Conservation (phyloP, 1,140 invertebrate species). For the Aporrectodea caliginosa region DNA sequence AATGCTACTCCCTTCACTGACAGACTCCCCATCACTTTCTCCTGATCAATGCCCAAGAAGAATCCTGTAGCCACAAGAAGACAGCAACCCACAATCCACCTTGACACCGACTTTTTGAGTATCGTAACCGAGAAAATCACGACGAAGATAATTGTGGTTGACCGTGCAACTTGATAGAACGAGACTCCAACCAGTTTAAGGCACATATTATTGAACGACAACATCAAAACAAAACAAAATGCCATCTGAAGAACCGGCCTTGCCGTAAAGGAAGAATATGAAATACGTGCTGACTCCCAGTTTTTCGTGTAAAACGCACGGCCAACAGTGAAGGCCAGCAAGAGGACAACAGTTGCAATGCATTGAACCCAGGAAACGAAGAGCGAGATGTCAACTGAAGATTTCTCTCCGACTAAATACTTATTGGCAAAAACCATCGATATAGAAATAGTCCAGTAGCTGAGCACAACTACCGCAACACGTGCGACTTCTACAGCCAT, state of each 20-base stretch:
- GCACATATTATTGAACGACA: slow-evolving; percentile 53
- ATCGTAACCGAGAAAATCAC: slow-evolving; percentile 46
- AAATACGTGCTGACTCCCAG: background rate
- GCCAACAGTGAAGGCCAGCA: slow-evolving; percentile 11
- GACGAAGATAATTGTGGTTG: slow-evolving; percentile 52
- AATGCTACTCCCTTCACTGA: slow-evolving; percentile 48
- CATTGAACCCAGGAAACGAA: slow-evolving; percentile 51
- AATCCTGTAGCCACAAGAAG: slow-evolving; percentile 47
- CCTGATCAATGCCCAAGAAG: slow-evolving; percentile 50
- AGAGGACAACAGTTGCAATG: slow-evolving; percentile 32
- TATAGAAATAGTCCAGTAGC: slow-evolving; percentile 52
- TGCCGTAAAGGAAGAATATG: background rate
- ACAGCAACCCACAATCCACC: slow-evolving; percentile 43
- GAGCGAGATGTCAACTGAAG: slow-evolving; percentile 43
- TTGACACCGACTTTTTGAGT: slow-evolving; percentile 40
- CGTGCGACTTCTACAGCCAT: slow-evolving; percentile 17
- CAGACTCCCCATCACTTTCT: slow-evolving; percentile 45
- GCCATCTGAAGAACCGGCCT: slow-evolving; percentile 45
- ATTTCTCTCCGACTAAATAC: slow-evolving; percentile 43
- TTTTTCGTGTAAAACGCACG: background rate
- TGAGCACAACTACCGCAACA: slow-evolving; percentile 39
- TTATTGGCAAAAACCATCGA: slow-evolving; percentile 55
- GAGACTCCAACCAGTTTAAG: slow-evolving; percentile 52
- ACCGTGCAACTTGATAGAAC: slow-evolving; percentile 54
- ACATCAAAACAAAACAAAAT: slow-evolving; percentile 42